phyloP scores from a whole-genome alignment of 2,888 invertebrate species.

The Oxytorus armatus region DNA sequence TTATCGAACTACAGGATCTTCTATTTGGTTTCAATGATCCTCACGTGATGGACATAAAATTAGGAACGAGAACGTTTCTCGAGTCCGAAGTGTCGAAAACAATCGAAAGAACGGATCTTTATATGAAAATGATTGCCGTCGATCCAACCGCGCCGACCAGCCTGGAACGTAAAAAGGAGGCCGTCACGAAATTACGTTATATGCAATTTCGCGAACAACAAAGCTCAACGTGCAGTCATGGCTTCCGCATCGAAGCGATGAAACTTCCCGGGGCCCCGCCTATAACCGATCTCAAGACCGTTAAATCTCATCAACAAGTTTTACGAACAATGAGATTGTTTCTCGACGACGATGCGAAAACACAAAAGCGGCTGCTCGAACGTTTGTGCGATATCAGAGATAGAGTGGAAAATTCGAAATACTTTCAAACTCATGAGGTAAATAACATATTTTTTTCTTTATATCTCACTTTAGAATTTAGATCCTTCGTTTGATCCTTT shows the following conservation, averaged over 20 bases:
- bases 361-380: constrained; percentile 89
- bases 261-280: constrained; percentile 93
- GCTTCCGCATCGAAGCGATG: constrained; percentile 98
- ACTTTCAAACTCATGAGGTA: constrained; percentile 95
- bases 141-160: constrained; percentile 94
- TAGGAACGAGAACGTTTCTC: constrained; percentile 97
- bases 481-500: neutral
- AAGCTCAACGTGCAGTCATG: constrained; percentile 96
- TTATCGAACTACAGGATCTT: constrained; percentile 98
- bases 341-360: constrained; percentile 88
- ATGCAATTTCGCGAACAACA: constrained; percentile 98
- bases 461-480: constrained; percentile 12
- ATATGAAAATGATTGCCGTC: constrained; percentile 97
- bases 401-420: constrained; percentile 93
- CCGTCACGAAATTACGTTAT: constrained; percentile 97
- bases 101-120: constrained; percentile 93
- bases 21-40: constrained; percentile 96
- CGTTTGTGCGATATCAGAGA: constrained; percentile 91
- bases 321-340: constrained; percentile 91
- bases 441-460: too few relatives aligned
- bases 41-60: constrained; percentile 98
- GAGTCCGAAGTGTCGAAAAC: constrained; percentile 97
- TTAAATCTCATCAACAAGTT: constrained; percentile 92
- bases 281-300: constrained; percentile 94
- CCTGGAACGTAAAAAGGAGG: constrained; percentile 92